Conservation (phyloP, 2,888 invertebrate species). For the Xestia xanthographa region DNA sequence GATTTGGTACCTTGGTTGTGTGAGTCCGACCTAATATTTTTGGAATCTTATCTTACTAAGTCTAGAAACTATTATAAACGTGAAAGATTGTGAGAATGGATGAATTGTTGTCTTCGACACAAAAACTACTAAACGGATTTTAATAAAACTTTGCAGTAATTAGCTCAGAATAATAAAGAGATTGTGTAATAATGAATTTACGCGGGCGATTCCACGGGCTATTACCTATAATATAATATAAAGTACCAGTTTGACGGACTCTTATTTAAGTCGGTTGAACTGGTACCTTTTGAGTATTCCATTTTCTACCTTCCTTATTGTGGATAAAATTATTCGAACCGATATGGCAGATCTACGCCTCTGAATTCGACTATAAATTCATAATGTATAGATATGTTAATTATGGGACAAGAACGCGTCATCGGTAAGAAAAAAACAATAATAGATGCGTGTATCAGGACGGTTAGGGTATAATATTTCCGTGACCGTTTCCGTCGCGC, state of each 20-base stretch:
- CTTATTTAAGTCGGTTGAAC: background rate
- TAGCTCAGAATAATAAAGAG: background rate
- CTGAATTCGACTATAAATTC: background rate
- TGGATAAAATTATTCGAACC: background rate
- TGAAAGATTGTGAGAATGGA: background rate
- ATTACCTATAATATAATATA: too few species aligned
- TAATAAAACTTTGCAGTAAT: background rate
- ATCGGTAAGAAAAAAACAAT: background rate
- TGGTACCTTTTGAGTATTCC: background rate
- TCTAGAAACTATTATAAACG: background rate
- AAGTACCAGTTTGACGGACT: background rate
- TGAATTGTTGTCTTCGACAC: background rate
- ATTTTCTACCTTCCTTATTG: background rate
- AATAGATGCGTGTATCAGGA: background rate
- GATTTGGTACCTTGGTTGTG: background rate
- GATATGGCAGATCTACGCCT: background rate
- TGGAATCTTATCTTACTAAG: background rate
- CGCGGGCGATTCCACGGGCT: background rate
- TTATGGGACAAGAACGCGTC: slow-evolving; percentile 13
- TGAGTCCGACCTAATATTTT: background rate
- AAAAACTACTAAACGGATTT: background rate
- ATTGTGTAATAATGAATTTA: background rate
- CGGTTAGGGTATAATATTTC: slow-evolving; percentile 46
- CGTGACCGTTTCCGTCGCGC: slow-evolving; percentile 60
- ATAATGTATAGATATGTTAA: slow-evolving; percentile 4